Base-by-base conservation (phyloP, 1,140 invertebrate genomes). In the Physella acuta region DNA sequence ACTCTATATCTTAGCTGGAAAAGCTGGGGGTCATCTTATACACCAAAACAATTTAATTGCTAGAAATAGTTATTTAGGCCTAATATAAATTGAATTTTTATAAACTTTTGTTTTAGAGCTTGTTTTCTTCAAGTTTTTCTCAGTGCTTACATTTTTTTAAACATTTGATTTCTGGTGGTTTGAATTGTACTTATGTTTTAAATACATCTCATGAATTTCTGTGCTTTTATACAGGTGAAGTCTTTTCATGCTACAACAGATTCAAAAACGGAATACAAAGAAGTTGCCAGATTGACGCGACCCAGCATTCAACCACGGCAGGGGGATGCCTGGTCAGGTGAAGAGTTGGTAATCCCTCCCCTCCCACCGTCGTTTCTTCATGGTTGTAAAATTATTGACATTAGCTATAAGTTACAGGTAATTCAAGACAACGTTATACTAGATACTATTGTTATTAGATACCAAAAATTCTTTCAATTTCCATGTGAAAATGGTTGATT, bases 311-410 rank as follows among this genome's bases (percentile, higher is more conserved):
- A 56, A n/a, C 71, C 72, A 2, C 68, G 72, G n/a, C 33, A 68
- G 14, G 63, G 34, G 16, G 77, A 76, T 36, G 34, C 63, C 1
- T 81, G 79, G 79, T 70, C 59, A 11, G 63, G 71, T 20, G 72
- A 75, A 11, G 34, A 49, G 36, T 17, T 78, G 20, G 69, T 71
- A 26, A 58, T 82, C 26, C 80, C 80, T 26, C 72, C 79, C 20
- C 30, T 80, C 14, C 80, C 80, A 0, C 80, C 80, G 30, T 79
- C 79, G 8, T 68, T 75, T 36, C 79, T 82, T 5, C 56, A 56
- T n/a, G 80, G 79, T 8, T 82, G 80, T 65, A 75, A 60, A 16
- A 80, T 82, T 53, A 82, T 82, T 62, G 76, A 82, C 39, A 75
- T 80, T 30, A 53, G 39, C 17, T 81, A 81, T 53, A 65, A 72